Conservation (phyloP, 2,113 vertebrate genomes). For the Grallaria varia region DNA sequence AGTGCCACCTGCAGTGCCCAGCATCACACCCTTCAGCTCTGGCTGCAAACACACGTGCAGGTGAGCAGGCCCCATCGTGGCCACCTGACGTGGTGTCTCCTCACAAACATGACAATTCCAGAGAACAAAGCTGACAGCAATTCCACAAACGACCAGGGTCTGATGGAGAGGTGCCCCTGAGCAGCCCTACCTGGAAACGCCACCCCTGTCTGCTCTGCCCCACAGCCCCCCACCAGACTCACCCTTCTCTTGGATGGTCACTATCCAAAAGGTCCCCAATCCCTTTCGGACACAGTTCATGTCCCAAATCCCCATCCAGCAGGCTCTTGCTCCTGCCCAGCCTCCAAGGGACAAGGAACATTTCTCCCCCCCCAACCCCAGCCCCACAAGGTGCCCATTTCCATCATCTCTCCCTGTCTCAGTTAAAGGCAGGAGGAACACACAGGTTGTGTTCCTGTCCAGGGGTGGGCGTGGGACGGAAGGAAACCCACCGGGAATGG, state of each 20-base stretch:
- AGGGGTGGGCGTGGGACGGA: accelerated
- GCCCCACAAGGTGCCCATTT: background rate
- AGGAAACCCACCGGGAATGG: background rate
- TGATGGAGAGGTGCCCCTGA: background rate
- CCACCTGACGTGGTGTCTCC: background rate
- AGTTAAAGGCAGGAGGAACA: background rate
- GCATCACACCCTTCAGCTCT: background rate
- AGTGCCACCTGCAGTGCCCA: background rate
- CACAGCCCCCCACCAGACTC: background rate
- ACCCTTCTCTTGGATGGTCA: background rate
- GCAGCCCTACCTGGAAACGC: background rate
- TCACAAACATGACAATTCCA: background rate
- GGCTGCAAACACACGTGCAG: background rate
- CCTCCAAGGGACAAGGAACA: background rate
- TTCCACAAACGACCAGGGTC: background rate
- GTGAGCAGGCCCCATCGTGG: accelerated
- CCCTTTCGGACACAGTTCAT: background rate
- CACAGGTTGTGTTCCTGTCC: background rate
- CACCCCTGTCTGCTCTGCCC: background rate
- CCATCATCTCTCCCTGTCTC: background rate
- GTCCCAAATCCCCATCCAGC: background rate
- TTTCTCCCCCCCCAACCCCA: background rate
- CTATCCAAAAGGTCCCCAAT: too few species aligned
- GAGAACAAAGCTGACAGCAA: background rate
- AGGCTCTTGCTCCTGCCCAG: background rate